Evolutionary conservation across 2,797 vertebrate species (phyloP).

Genomic region (Lophius americanus): DNA sequence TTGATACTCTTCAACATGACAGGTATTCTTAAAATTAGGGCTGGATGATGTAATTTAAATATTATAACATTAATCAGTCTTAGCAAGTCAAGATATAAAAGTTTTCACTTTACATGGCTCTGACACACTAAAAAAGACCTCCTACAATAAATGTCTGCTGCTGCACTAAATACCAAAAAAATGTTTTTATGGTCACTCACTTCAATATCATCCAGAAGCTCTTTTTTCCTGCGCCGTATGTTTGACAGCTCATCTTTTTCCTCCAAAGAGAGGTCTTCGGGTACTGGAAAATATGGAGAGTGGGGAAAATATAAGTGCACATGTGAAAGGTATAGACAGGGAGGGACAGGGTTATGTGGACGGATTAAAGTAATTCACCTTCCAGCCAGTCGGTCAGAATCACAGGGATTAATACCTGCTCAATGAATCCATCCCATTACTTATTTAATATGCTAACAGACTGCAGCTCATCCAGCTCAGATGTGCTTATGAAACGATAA

Average conservation of each 20-base stretch:
- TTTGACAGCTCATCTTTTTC: constrained; percentile 95
- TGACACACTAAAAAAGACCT: neutral
- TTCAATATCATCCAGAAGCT: constrained; percentile 98
- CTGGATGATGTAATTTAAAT: neutral
- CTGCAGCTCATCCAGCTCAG: neutral
- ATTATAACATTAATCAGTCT: no score
- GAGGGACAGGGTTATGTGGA: constrained; percentile 35
- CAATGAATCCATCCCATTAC: constrained; percentile 40
- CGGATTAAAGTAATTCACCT: constrained; percentile 69
- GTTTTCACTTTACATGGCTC: neutral
- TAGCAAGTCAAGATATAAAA: no score
- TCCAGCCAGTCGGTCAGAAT: constrained; percentile 54
- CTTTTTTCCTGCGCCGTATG: constrained; percentile 96
- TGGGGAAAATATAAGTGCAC: constrained; percentile 27
- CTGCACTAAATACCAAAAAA: constrained; percentile 11
- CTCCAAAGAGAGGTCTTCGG: constrained; percentile 92
- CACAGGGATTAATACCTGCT: constrained; percentile 64
- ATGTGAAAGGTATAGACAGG: constrained; percentile 20
- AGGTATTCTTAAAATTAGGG: neutral
- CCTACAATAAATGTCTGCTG: neutral
- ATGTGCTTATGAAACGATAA: neutral
- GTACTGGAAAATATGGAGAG: constrained; percentile 81
- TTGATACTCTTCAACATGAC: no score
- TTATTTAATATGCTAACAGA: constrained; percentile 41
- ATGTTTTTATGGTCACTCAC: constrained; percentile 71